These are phyloP conservation scores for Lepidothrix coronata DNA, from an alignment of 2,113 vertebrate species.

Conservation along the genomic window DNA sequence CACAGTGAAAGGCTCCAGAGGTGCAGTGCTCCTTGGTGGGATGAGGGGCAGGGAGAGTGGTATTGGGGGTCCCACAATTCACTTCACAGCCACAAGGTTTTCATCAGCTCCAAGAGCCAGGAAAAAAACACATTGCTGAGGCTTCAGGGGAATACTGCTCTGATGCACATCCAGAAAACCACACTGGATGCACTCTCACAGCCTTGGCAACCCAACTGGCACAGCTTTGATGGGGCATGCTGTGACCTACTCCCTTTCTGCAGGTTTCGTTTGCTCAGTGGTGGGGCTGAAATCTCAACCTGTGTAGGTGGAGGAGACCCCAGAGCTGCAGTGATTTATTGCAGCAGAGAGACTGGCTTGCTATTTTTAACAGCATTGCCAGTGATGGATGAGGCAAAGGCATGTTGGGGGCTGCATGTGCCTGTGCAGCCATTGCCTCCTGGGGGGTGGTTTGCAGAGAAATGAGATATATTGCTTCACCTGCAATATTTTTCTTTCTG, in stretches of 20 bases:
- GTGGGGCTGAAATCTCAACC: neutral
- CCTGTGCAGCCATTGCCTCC: neutral
- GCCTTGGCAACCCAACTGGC: rapidly evolving
- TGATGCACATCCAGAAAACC: neutral
- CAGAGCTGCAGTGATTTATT: neutral
- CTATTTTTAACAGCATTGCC: neutral
- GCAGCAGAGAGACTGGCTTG: neutral
- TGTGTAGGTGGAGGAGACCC: neutral
- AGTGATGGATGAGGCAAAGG: neutral
- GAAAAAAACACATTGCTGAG: neutral
- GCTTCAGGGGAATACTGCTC: neutral
- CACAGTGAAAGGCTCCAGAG: neutral
- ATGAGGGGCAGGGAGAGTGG: neutral
- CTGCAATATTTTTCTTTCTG: neutral
- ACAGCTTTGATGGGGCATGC: rapidly evolving
- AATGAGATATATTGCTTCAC: neutral
- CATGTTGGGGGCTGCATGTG: neutral
- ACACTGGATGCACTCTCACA: rapidly evolving
- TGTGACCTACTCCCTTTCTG: neutral
- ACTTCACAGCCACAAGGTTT: rapidly evolving
- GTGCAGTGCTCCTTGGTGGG: neutral
- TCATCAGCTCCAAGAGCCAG: neutral
- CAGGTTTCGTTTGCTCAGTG: neutral
- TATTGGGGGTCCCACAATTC: rapidly evolving
- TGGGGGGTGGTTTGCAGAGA: neutral